Evolutionary conservation across 2,888 invertebrate species (phyloP).

Genomic region (Asteroscopus sphinx): DNA sequence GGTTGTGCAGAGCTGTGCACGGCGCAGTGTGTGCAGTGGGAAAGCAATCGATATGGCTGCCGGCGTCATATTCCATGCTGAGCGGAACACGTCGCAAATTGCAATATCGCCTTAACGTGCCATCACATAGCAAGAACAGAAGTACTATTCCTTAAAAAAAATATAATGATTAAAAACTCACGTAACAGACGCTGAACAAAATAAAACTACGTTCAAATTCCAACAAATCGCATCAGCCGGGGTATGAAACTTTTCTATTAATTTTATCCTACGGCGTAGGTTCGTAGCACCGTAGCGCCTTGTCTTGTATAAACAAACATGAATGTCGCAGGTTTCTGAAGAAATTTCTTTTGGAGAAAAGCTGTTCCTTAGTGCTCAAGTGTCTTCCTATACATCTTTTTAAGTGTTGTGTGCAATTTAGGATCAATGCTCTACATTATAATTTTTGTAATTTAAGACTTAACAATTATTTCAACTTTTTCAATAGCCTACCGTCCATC

Average conservation of each 20-base stretch:
- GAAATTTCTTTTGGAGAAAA: too few relatives aligned
- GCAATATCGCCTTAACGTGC: constrained; percentile 10
- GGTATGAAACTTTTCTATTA: not conserved
- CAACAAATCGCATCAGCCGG: not conserved
- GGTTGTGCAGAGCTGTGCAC: too few relatives aligned
- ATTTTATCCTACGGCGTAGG: too few relatives aligned
- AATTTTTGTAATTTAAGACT: too few relatives aligned
- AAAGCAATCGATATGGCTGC: constrained; percentile 31
- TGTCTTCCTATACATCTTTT: too few relatives aligned
- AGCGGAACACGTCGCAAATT: constrained; percentile 14
- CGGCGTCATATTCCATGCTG: constrained; percentile 28
- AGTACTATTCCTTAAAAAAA: not conserved
- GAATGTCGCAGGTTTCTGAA: too few relatives aligned
- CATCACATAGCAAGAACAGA: constrained; percentile 3
- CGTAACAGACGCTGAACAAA: not conserved
- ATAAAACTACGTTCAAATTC: not conserved
- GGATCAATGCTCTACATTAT: too few relatives aligned
- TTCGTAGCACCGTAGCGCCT: not conserved
- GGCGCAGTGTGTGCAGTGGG: constrained; percentile 2
- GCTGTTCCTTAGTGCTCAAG: too few relatives aligned
- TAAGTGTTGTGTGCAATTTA: too few relatives aligned
- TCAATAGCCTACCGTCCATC: too few relatives aligned
- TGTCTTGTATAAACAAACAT: not conserved
- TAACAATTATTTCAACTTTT: too few relatives aligned
- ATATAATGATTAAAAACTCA: too few relatives aligned